A percentile compares a stretch with the other conserved stretches of the same genome.
Evolutionary conservation across 2,888 invertebrate genomes (phyloP).

Genomic region (Alloplasta piceator): DNA sequence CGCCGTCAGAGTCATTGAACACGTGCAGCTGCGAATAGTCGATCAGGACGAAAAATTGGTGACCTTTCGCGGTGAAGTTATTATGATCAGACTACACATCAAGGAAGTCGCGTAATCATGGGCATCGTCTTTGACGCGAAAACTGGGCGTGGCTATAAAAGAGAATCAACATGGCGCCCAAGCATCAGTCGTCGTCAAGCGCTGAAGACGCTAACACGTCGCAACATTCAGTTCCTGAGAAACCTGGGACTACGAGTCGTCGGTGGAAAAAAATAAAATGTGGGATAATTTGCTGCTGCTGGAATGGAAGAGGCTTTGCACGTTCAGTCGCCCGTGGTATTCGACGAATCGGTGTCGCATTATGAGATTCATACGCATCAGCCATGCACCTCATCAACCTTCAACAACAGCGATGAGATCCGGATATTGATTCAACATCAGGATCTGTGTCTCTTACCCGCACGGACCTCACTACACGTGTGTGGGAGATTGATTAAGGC

Average conservation of each 20-base stretch:
- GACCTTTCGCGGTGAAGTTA: slow-evolving; percentile 65
- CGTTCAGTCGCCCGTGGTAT: slow-evolving; percentile 42
- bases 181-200: slow-evolving; percentile 39
- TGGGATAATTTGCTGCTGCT: slow-evolving; percentile 31
- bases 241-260: slow-evolving; percentile 14
- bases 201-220: slow-evolving; percentile 6
- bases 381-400: slow-evolving; percentile 58
- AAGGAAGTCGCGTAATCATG: slow-evolving; percentile 41
- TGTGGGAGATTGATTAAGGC: slow-evolving; percentile 39
- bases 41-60: slow-evolving; percentile 66
- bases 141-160: slow-evolving; percentile 29
- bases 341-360: slow-evolving; percentile 56
- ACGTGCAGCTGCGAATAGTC: slow-evolving; percentile 63
- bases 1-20: slow-evolving; percentile 55
- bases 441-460: slow-evolving; percentile 54
- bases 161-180: slow-evolving; percentile 21
- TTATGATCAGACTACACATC: slow-evolving; percentile 67
- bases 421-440: slow-evolving; percentile 56
- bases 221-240: slow-evolving; percentile 20
- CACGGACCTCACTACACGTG: slow-evolving; percentile 60
- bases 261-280: slow-evolving; percentile 16
- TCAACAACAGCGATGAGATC: slow-evolving; percentile 62
- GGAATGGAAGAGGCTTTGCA: slow-evolving; percentile 36
- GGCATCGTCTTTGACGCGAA: slow-evolving; percentile 35
- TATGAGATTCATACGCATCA: slow-evolving; percentile 50